A percentile compares a stretch with the other conserved stretches of the same genome.
Evolutionary conservation across 2,797 vertebrate species (phyloP).

Genomic region (Leuciscus waleckii): DNA sequence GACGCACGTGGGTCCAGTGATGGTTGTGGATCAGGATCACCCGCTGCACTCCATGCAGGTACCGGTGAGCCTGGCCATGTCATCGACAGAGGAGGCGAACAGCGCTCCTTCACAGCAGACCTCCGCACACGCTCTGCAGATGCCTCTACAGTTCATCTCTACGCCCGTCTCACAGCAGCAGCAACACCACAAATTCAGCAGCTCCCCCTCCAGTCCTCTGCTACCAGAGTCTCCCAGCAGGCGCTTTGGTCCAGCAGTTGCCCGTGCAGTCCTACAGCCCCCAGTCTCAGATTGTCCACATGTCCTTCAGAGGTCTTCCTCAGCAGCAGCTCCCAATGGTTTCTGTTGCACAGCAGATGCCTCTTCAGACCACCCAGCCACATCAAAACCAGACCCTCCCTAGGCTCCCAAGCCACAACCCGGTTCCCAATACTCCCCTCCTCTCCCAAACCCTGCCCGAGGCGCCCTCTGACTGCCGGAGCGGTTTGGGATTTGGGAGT

Average conservation of each 20-base stretch:
- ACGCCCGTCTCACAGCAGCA: constrained; percentile 70
- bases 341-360: constrained; percentile 71
- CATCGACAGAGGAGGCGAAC: constrained; percentile 79
- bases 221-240: constrained; percentile 79
- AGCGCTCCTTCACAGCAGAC: constrained; percentile 75
- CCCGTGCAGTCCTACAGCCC: constrained; percentile 79
- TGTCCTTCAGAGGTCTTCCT: constrained; percentile 78
- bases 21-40: constrained; percentile 79
- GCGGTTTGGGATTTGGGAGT: constrained; percentile 61
- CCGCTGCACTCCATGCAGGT: constrained; percentile 82
- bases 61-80: constrained; percentile 74
- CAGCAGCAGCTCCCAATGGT: constrained; percentile 77
- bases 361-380: constrained; percentile 60
- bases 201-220: constrained; percentile 72
- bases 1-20: constrained; percentile 61
- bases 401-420: constrained; percentile 15
- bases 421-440: constrained; percentile 23
- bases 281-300: constrained; percentile 78
- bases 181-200: constrained; percentile 75
- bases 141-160: constrained; percentile 81
- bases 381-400: constrained; percentile 69
- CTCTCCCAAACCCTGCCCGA: constrained; percentile 56
- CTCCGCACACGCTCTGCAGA: constrained; percentile 75
- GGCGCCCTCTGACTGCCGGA: constrained; percentile 57
- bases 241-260: constrained; percentile 79